Evolutionary conservation across 2,113 vertebrate species (phyloP).

Genomic region (Brienomyrus brachyistius): DNA sequence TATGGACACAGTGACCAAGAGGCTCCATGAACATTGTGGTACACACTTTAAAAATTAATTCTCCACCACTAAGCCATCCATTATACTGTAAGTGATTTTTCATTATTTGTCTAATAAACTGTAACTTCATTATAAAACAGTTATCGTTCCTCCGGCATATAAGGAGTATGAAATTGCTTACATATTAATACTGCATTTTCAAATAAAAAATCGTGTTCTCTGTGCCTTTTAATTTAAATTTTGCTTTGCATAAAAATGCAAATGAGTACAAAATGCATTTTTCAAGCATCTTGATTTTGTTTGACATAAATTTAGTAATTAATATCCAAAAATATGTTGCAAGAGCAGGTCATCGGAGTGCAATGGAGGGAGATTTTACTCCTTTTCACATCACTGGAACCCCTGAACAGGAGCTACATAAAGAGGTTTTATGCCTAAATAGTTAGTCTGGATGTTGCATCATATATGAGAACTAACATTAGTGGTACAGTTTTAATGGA

Average conservation of each 20-base stretch:
- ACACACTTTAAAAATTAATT: slow-evolving; percentile 62
- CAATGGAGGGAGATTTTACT: neutral
- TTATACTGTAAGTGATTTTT: slow-evolving; percentile 6
- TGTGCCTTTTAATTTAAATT: neutral
- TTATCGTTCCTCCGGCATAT: neutral
- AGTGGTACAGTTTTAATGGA: too few species aligned
- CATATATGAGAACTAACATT: neutral
- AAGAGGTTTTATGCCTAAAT: neutral
- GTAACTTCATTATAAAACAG: neutral
- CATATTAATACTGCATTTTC: neutral
- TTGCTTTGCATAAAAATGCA: slow-evolving; percentile 6
- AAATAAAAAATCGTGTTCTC: neutral
- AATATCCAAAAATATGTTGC: neutral
- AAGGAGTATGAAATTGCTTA: neutral
- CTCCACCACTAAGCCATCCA: slow-evolving; percentile 30
- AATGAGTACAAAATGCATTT: neutral
- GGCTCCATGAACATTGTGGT: slow-evolving; percentile 58
- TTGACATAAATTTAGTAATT: neutral
- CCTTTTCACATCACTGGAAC: neutral
- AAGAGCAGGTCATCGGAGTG: neutral
- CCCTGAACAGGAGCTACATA: neutral
- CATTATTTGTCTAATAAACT: neutral
- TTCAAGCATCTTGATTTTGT: neutral
- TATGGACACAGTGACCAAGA: slow-evolving; percentile 19
- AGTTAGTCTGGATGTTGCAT: neutral